Conservation (phyloP, 37 sponge, comb jelly and placozoan genomes). For the Halichondria panicea region DNA sequence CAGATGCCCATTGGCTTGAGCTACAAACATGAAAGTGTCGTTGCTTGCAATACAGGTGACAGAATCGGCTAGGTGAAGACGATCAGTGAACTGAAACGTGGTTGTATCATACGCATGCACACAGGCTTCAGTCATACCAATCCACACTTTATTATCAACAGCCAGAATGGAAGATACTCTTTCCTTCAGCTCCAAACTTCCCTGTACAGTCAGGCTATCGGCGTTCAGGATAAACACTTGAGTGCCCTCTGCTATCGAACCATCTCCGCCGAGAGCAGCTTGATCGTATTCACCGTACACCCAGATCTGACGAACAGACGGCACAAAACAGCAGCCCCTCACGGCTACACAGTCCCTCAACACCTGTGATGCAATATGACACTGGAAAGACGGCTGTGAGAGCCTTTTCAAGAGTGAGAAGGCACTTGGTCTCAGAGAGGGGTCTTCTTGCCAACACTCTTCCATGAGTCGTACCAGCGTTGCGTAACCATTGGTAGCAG, state of each 20-base stretch:
- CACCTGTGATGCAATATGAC: slow-evolving; percentile 53
- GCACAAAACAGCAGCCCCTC: slow-evolving; percentile 66
- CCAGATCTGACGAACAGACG: slow-evolving; percentile 73
- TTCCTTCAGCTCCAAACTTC: slow-evolving; percentile 65
- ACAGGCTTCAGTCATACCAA: slow-evolving; percentile 76
- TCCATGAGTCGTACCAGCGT: slow-evolving; percentile 70
- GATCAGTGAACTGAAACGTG: slow-evolving; percentile 71
- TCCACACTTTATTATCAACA: slow-evolving; percentile 73
- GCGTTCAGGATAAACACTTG: slow-evolving; percentile 78
- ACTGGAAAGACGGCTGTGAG: slow-evolving; percentile 42
- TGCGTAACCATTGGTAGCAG: slow-evolving; percentile 40
- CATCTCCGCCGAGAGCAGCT: background rate
- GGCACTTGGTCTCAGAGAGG: slow-evolving; percentile 37
- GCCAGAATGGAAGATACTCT: slow-evolving; percentile 57
- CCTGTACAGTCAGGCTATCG: slow-evolving; percentile 65
- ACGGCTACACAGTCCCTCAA: slow-evolving; percentile 67
- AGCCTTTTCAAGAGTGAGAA: slow-evolving; percentile 19
- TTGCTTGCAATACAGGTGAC: slow-evolving; percentile 70
- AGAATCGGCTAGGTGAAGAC: slow-evolving; percentile 61
- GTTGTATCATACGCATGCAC: slow-evolving; percentile 77
- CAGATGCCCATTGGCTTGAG: slow-evolving; percentile 70
- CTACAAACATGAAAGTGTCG: slow-evolving; percentile 77
- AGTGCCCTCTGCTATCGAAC: slow-evolving; percentile 49
- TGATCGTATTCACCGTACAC: slow-evolving; percentile 64
- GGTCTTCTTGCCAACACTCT: slow-evolving; percentile 74